Evolutionary conservation across 2,888 invertebrate species (phyloP).

Genomic region (Spialia ferax): DNA sequence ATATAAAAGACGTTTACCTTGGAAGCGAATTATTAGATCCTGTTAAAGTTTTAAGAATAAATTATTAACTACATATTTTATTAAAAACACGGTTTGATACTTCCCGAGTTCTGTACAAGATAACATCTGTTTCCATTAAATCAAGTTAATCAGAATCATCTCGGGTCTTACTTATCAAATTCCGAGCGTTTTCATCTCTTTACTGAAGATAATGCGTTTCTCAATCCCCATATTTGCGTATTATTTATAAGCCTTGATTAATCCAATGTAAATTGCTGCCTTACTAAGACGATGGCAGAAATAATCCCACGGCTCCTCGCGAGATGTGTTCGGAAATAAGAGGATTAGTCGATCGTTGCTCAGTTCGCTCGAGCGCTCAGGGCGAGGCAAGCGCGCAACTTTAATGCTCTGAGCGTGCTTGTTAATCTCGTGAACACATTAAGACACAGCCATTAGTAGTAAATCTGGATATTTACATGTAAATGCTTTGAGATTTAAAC

Average conservation of each 20-base stretch:
- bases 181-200: slow-evolving; percentile 5
- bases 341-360: slow-evolving; percentile 19
- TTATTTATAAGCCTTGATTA: slow-evolving; percentile 31
- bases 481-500: not conserved
- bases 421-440: slow-evolving; percentile 18
- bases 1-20: no score
- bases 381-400: slow-evolving; percentile 1
- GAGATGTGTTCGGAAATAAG: slow-evolving; percentile 35
- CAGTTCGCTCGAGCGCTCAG: slow-evolving; percentile 7
- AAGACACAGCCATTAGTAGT: slow-evolving; percentile 12
- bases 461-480: slow-evolving; percentile 8
- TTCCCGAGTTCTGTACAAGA: not conserved
- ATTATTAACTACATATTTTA: no score
- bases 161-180: not conserved
- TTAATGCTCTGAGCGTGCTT: slow-evolving; percentile 12
- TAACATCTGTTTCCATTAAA: not conserved
- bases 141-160: not conserved
- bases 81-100: not conserved
- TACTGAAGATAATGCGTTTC: slow-evolving; percentile 9
- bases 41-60: no score
- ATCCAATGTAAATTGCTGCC: slow-evolving; percentile 33
- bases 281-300: slow-evolving; percentile 14
- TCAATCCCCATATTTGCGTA: slow-evolving; percentile 28
- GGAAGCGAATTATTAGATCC: no score
- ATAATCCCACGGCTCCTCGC: slow-evolving; percentile 16